Base-by-base conservation (phyloP, 2,797 vertebrate species). In the Coregonus suidteri region DNA sequence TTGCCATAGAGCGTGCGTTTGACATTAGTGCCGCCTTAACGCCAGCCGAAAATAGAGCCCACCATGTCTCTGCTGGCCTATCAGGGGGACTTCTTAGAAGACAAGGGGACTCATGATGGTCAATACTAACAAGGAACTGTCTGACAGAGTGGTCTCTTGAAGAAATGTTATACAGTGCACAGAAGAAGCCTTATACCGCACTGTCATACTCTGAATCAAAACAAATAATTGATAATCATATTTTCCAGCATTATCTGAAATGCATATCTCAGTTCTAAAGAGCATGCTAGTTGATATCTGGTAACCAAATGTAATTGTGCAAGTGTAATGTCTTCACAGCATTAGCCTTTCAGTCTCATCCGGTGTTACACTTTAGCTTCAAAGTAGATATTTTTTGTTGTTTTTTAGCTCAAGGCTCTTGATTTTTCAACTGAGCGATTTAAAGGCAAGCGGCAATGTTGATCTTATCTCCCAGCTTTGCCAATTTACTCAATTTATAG, bases 401-500 rank as follows among this genome's bases (percentile, higher is more conserved):
- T n/a, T 53, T 74, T 52, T 3, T 52, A n/a, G 18, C 68, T 35
- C 68, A 41, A 70, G 68, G 68, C 35, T 9, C 37, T 70, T 35
- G 68, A 4, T 70, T 78, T 59, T 34, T 74, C 16, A 71, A 66
- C 62, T 25, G 25, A 20, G 56, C 73, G 41, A 71, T 74, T 72
- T 73, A 1, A 9, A 73, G 35, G 35, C 41, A 11, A 47, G 41
- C 7, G 7, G 41, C 59, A 65, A 72, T 71, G 81, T 78, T 82
- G 56, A 80, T 74, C 75, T 78, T 71, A 77, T 83, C 71, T 72
- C 13, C 70, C 56, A n/a, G 67, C 74, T 64, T 51, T 68, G 59
- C 47, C 77, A 81, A 71, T 77, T 79, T 75, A n/a, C 20, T 80
- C 53, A 53, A 37, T 66, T 80, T 82, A 30, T 41, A 35, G 30